Conservation (phyloP, 2,888 invertebrate genomes). For the Cremastinae sp. region DNA sequence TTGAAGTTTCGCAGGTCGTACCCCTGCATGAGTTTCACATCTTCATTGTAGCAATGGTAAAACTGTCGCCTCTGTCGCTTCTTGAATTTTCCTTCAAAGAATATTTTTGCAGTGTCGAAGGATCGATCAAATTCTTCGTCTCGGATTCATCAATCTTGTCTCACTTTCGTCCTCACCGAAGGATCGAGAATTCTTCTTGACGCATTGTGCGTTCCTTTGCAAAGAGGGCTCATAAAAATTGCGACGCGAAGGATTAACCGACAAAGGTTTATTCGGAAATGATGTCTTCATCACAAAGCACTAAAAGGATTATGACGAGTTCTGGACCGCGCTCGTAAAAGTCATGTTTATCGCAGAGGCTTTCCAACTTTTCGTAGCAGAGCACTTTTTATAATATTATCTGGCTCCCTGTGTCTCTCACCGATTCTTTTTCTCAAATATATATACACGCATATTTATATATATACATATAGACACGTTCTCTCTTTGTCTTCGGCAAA, state of each 20-base stretch:
- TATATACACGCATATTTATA: too few species aligned
- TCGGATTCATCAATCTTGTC: conserved; percentile 15
- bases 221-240: conserved; percentile 41
- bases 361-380: conserved; percentile 28
- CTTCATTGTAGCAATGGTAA: too few species aligned
- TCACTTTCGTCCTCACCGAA: background rate
- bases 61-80: too few species aligned
- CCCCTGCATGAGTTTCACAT: background rate
- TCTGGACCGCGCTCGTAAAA: conserved; percentile 57
- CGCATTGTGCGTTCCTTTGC: background rate
- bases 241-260: conserved; percentile 22
- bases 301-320: conserved; percentile 61
- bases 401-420: too few species aligned
- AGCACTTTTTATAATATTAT: too few species aligned
- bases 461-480: too few species aligned
- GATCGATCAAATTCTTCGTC: conserved; percentile 39
- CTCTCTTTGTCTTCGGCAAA: conserved; percentile 62
- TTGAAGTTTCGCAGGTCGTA: background rate
- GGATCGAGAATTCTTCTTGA: background rate
- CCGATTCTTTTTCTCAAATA: too few species aligned
- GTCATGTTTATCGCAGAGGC: background rate
- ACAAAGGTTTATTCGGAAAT: conserved; percentile 48
- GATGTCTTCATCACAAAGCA: conserved; percentile 60
- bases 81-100: too few species aligned
- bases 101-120: too few species aligned